Evolutionary conservation across 2,888 invertebrate species (phyloP), one percentile per base, ranked within the genome.

Genomic region (Brenthis hecate): DNA sequence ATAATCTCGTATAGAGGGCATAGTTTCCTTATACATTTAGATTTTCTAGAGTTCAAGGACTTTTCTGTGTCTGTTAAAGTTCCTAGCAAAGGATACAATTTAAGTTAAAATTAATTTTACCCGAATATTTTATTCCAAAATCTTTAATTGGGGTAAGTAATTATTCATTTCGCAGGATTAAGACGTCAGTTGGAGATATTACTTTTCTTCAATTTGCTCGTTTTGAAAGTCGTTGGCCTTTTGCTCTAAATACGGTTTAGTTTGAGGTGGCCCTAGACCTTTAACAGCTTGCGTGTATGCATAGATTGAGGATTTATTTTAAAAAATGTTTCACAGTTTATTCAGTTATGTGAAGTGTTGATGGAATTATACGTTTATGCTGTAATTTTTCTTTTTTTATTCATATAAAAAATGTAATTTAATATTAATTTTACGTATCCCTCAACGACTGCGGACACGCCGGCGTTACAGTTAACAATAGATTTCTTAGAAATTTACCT

Each of bases 31-130:
- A 84, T 87, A 87, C 87, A 87, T 91, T 91, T 86, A 81, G 86
- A 87, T 89, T 90, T 91, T 86, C 85, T 86, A 78, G 88, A 90
- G 92, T 92, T 92, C 92, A 92, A 92, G 92, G 92, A 89, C 90
- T 91, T 85, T 75, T 74, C 74, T 81, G 85, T 89, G 85, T 90
- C 86, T 87, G 81, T 88, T 86, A 83, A 84, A 88, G 84, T 87
- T 88, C 76, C 83, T 51, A 62, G 64, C 65, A 62, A 57, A 65
- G 53, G 56, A 65, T 57, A 64, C 28, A 19, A 47, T 64, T 61
- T 43, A 69, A 66, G 13, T 56, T 62, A 32, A 66, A 54, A 28
- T 16, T 55, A 61, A 55, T 48, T 16, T 62, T 32, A 0, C 11
- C 19, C 4, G 11, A 55, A 55, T 32, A 61, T 55, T 61, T 48